phyloP scores from a whole-genome alignment of 2,888 invertebrate species.

The Drosophila pegasa region DNA sequence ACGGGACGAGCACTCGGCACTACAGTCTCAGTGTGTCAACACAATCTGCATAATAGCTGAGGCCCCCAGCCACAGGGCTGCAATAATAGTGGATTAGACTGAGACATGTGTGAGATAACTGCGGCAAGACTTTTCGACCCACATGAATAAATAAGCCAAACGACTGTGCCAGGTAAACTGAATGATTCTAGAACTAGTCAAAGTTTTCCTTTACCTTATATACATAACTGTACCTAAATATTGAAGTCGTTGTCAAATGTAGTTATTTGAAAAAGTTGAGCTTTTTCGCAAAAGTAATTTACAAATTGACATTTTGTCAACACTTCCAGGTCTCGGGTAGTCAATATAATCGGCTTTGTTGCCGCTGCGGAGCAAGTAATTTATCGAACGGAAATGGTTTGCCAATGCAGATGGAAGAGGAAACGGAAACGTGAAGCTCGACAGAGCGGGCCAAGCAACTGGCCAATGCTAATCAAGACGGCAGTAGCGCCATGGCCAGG shows the following conservation, averaged over 20 bases:
- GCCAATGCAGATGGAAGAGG: slow-evolving; percentile 24
- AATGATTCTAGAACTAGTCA: neutral
- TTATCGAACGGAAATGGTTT: slow-evolving; percentile 32
- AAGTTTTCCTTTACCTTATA: neutral
- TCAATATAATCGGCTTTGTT: slow-evolving; percentile 10
- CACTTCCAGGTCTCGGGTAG: neutral
- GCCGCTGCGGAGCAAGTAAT: neutral
- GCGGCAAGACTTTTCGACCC: neutral
- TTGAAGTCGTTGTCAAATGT: neutral
- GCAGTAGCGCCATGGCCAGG: slow-evolving; percentile 12
- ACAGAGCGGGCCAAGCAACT: slow-evolving; percentile 5
- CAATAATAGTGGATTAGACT: slow-evolving; percentile 7
- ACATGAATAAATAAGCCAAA: neutral
- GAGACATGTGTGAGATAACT: slow-evolving; percentile 7
- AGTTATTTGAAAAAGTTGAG: slow-evolving; percentile 7
- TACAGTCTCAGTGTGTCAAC: neutral
- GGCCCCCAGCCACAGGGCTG: neutral
- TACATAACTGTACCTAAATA: neutral
- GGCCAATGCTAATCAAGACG: slow-evolving; percentile 21
- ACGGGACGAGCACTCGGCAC: neutral
- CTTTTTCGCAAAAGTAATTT: slow-evolving; percentile 4
- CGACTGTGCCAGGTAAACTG: neutral
- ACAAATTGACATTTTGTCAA: neutral
- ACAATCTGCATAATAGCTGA: slow-evolving; percentile 12
- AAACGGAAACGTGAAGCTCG: slow-evolving; percentile 20